phyloP scores from a whole-genome alignment of 1,140 invertebrate genomes.

The Manduca sexta region DNA sequence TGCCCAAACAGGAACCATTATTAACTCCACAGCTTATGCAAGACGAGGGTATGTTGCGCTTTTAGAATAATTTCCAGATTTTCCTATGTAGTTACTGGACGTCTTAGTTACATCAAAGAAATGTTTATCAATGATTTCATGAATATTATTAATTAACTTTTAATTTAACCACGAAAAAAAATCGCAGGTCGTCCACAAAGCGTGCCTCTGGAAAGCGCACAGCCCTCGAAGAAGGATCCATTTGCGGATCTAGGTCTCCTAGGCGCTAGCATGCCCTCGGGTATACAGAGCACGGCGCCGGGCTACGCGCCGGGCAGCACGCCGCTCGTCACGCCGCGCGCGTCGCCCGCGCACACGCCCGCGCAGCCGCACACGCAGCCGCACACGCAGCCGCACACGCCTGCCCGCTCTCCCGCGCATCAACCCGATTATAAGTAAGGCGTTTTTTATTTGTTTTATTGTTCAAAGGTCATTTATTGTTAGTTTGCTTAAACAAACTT shows the following conservation, averaged over 20 bases:
- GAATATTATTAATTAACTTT: no score
- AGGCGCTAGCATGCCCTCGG: conserved; percentile 23
- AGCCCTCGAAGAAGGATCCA: conserved; percentile 44
- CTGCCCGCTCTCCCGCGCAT: conserved; percentile 66
- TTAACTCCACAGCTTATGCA: conserved; percentile 40
- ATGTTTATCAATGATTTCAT: no score
- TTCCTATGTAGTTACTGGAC: no score
- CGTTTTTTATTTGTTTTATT: no score
- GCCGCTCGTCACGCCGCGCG: conserved; percentile 33
- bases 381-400: conserved; percentile 35
- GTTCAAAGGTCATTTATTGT: no score
- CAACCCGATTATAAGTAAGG: conserved; percentile 66
- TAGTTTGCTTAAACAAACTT: no score
- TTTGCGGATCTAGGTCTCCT: conserved; percentile 75
- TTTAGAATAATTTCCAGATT: no score
- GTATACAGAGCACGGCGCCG: background rate
- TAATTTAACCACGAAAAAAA: no score
- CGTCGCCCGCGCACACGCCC: conserved; percentile 53
- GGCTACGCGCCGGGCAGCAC: background rate
- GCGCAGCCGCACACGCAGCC: conserved; percentile 33
- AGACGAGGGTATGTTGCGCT: conserved; percentile 58
- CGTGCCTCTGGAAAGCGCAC: conserved; percentile 25
- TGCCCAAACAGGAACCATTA: conserved; percentile 53
- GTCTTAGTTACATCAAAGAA: no score
- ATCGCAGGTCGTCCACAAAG: conserved; percentile 31